Base-by-base conservation (phyloP, 2,113 vertebrate species). In the Scartelaos histophorus region DNA sequence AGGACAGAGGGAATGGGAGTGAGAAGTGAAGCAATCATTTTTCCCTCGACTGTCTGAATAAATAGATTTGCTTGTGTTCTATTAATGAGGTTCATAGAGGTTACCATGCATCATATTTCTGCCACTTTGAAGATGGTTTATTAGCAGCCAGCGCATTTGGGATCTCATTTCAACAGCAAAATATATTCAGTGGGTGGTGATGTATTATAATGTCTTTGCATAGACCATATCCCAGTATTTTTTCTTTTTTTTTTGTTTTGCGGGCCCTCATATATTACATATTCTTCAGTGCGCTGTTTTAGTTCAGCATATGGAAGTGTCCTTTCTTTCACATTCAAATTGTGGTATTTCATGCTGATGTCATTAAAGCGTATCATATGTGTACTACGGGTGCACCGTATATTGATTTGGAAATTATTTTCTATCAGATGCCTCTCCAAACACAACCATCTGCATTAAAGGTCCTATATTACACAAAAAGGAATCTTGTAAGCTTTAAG, bases 41-140 rank as follows among this genome's bases (percentile, higher is more conserved):
- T 74, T 70, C 78, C 82, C 84, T 67, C 73, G 84, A 89, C 84
- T 89, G 78, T 92, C 82, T 89, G 86, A 89, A 89, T 89, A 85
- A 88, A 91, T 88, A 88, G 88, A 91, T 92, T 85, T 91, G 78
- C 87, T 85, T 85, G 85, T 90, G 85, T 82, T 89, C 83, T 87
- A 87, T 91, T 92, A 88, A 91, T 91, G 87, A 88, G 85, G 82
- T 90, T 90, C 84, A 86, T 83, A 80, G 79, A 84, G 86, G 87
- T 89, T 87, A 86, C 71, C 73, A 74, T 80, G 79, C 82, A 83
- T 83, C 84, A 85, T 84, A 80, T 84, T 83, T 81, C 83, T 87
- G 84, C 85, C 84, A 83, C 85, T 86, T 80, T 75, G 73, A 87
- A 69, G 75, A 87, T 69, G 73, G 67, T 91, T 88, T 91, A 86